Percentiles rank a stretch among this genome's conserved stretches.
These are phyloP conservation scores for Ophion ventricosus DNA, from an alignment of 2,888 invertebrate genomes.

Conservation along the genomic window DNA sequence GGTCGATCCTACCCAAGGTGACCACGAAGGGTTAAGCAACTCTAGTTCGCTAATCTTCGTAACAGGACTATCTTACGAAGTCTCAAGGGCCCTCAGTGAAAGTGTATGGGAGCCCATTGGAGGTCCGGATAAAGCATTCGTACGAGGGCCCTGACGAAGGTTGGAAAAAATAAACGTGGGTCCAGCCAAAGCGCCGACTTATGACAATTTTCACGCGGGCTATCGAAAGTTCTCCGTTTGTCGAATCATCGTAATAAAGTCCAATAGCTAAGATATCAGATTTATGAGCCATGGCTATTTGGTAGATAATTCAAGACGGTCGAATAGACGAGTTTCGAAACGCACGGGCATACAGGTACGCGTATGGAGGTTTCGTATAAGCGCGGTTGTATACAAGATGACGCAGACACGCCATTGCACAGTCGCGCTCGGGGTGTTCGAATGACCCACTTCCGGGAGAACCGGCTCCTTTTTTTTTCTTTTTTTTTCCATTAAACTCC, in stretches of 20 bases:
- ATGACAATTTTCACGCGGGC: not conserved
- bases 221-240: too few relatives aligned
- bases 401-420: constrained; percentile 49
- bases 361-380: constrained; percentile 35
- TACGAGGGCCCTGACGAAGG: not conserved
- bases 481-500: constrained; percentile 16
- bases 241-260: too few relatives aligned
- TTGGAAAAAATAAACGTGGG: not conserved
- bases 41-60: too few relatives aligned
- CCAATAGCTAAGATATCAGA: not conserved
- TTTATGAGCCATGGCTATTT: not conserved
- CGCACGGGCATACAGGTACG: constrained; percentile 20
- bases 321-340: constrained; percentile 56
- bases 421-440: constrained; percentile 59
- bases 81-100: too few relatives aligned
- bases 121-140: not conserved
- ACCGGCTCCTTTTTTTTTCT: constrained; percentile 54
- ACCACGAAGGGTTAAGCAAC: too few relatives aligned
- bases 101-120: too few relatives aligned
- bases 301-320: constrained; percentile 23
- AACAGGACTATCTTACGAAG: too few relatives aligned
- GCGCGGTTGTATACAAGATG: constrained; percentile 27
- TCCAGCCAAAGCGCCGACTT: not conserved
- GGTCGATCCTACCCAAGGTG: too few relatives aligned
- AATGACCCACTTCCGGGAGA: constrained; percentile 66